Evolutionary conservation across 2,113 vertebrate genomes (phyloP).

Genomic region (Chitala chitala): DNA sequence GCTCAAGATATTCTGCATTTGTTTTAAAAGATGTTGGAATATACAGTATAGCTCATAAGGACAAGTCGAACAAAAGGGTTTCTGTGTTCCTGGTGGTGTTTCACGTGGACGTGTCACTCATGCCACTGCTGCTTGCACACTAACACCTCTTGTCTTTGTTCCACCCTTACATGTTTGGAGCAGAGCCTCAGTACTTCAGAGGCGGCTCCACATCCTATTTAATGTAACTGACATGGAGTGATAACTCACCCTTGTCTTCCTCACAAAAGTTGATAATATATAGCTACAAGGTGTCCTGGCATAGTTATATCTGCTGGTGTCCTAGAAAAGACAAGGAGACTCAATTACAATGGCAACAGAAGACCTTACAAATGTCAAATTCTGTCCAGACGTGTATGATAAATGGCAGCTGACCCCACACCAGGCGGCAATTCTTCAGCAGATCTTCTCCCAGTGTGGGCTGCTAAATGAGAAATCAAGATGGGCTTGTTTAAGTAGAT

Average conservation of each 20-base stretch:
- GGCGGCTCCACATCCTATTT: constrained; percentile 37
- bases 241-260: constrained; percentile 85
- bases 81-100: neutral
- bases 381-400: constrained; percentile 64
- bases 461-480: constrained; percentile 55
- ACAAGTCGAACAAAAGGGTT: neutral
- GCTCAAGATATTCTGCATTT: no score
- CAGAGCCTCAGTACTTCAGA: constrained; percentile 27
- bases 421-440: constrained; percentile 57
- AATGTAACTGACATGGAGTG: constrained; percentile 61
- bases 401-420: constrained; percentile 73
- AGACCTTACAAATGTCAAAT: constrained; percentile 68
- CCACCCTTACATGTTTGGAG: neutral
- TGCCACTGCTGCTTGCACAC: neutral
- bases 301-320: constrained; percentile 78
- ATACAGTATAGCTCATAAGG: no score
- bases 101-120: neutral
- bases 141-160: neutral
- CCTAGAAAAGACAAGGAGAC: constrained; percentile 81
- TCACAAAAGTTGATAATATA: constrained; percentile 75
- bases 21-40: no score
- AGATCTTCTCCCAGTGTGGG: constrained; percentile 42
- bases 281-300: constrained; percentile 76
- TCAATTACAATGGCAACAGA: constrained; percentile 69
- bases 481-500: constrained; percentile 48